Conservation (phyloP, 2,888 invertebrate genomes). For the Athalia cordata region DNA sequence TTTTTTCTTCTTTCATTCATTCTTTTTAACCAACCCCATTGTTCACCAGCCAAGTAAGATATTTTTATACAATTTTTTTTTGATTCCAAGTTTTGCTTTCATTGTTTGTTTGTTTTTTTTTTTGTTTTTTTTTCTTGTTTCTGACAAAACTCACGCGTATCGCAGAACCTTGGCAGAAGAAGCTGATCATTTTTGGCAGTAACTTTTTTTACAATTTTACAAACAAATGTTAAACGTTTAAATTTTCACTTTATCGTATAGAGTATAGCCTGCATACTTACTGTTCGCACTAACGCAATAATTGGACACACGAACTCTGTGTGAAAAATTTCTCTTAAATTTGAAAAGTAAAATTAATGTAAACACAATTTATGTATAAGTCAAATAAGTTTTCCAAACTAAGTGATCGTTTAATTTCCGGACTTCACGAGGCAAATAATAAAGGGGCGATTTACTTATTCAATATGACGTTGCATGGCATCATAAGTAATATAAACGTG, state of each 20-base stretch:
- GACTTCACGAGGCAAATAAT: neutral
- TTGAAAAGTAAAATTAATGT: neutral
- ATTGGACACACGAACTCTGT: neutral
- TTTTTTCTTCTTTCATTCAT: too few relatives aligned
- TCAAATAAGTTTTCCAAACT: too few relatives aligned
- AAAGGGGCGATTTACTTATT: too few relatives aligned
- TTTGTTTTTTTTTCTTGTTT: neutral
- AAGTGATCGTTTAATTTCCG: constrained; percentile 28
- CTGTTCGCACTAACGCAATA: neutral
- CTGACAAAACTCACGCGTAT: too few relatives aligned
- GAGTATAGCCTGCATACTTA: neutral
- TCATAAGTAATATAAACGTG: too few relatives aligned
- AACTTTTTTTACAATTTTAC: too few relatives aligned
- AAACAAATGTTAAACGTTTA: too few relatives aligned
- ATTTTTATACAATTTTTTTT: constrained; percentile 2
- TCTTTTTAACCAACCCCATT: neutral
- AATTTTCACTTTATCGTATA: neutral
- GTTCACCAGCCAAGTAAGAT: constrained; percentile 19
- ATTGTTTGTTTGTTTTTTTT: neutral
- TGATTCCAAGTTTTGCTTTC: neutral
- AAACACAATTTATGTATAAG: too few relatives aligned
- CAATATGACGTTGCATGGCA: too few relatives aligned
- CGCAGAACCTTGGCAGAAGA: too few relatives aligned
- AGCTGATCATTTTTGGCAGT: too few relatives aligned
- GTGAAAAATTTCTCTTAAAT: neutral